phyloP scores from a whole-genome alignment of 2,113 vertebrate species.

The Mugil cephalus region DNA sequence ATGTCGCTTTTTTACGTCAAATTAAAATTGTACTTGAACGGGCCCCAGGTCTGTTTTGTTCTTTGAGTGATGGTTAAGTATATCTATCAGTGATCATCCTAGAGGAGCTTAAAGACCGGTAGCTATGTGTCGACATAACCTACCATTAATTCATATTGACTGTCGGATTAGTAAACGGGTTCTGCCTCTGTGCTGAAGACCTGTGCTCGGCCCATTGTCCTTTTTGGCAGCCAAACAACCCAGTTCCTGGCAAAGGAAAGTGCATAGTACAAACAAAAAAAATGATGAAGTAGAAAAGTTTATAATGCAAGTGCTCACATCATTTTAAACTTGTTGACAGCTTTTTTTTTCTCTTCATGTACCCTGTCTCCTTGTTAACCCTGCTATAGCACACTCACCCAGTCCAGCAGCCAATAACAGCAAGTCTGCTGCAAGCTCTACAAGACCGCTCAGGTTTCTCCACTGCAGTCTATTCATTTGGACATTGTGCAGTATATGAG shows the following conservation, averaged over 20 bases:
- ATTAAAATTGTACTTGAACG: too few relatives aligned
- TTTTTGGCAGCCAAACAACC: neutral
- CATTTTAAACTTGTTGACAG: constrained; percentile 9
- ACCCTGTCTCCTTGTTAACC: neutral
- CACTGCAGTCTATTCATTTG: neutral
- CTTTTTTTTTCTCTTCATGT: constrained; percentile 9
- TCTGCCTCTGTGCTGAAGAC: neutral
- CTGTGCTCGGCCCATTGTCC: neutral
- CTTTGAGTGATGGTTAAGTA: neutral
- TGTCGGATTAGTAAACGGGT: neutral
- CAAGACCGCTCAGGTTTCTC: neutral
- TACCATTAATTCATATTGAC: constrained; percentile 12
- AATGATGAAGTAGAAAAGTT: neutral
- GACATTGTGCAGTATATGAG: neutral
- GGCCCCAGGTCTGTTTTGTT: too few relatives aligned
- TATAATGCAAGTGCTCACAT: neutral
- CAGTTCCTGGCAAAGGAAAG: neutral
- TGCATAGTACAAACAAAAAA: neutral
- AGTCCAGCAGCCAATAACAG: neutral
- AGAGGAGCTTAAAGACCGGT: neutral
- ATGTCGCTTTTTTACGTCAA: too few relatives aligned
- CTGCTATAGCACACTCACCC: neutral
- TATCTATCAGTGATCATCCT: neutral
- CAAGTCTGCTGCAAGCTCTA: constrained; percentile 10
- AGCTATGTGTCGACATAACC: neutral